Evolutionary conservation across 2,797 vertebrate genomes (phyloP), one percentile per base, ranked within the genome.

Genomic region (Gambelia wislizenii): DNA sequence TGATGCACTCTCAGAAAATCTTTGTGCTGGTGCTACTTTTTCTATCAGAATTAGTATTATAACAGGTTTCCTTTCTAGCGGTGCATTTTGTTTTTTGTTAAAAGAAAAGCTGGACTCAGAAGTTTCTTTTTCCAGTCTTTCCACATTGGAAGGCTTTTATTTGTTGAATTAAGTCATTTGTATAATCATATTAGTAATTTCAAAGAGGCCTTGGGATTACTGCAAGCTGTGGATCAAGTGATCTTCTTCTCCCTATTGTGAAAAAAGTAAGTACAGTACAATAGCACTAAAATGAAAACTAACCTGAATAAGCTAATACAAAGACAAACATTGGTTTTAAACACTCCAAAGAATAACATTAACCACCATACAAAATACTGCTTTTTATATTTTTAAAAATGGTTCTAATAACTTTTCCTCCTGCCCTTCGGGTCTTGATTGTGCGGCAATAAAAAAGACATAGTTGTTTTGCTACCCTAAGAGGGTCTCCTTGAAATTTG

Each of bases 101-200:
- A 79, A 85, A 86, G 44, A 86, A 89, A 88, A 85, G 18, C 9
- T 74, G 86, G 86, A 75, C 7, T 77, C 30, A 83, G 5, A 4
- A 14, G 72, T 89, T 89, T 84, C n/a, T 77, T 80, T 84, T 87
- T 42, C 93, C 89, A 56, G 27, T 25, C 36, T 87, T 83, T 13
- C 30, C 70, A 90, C 83, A 67, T 27, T 89, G 87, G 0, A 1
- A 59, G 81, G 39, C 74, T 20, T 9, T 91, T 88, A 91, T 95
- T 91, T 88, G 75, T 87, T 81, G 87, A 89, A 78, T 33, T 78
- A 47, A 14, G n/a, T 61, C 0, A 0, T 49, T 86, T 42, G 2
- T 83, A 87, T 91, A 94, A 95, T 94, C 92, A 93, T 92, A 93
- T 91, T 91, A 76, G 90, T 86, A 83, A 52, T 6, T 81, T 93